A percentile compares a stretch with the other conserved stretches of the same genome.
Evolutionary conservation across 2,797 vertebrate genomes (phyloP).

Genomic region (Danio albolineatus): DNA sequence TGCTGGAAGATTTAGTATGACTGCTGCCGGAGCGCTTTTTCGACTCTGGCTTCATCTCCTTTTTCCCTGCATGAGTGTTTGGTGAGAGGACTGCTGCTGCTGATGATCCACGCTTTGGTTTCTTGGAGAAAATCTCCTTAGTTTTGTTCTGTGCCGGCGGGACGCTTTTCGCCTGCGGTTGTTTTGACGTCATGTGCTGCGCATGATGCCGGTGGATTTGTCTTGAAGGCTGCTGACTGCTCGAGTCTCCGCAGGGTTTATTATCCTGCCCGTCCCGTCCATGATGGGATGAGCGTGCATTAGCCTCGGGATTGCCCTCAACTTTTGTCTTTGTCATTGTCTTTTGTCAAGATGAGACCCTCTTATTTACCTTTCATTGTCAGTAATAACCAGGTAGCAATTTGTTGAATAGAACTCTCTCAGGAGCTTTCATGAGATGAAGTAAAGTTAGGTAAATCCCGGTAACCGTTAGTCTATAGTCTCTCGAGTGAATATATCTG

Average conservation of each 20-base stretch:
- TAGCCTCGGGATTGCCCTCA: constrained; percentile 34
- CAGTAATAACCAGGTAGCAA: not conserved
- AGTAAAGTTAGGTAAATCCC: constrained; percentile 19
- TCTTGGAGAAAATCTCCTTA: constrained; percentile 75
- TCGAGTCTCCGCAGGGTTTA: constrained; percentile 71
- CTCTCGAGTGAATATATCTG: not conserved
- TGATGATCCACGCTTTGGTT: constrained; percentile 65
- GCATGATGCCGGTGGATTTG: constrained; percentile 60
- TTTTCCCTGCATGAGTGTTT: constrained; percentile 55
- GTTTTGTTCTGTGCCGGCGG: constrained; percentile 73
- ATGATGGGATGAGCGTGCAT: constrained; percentile 29
- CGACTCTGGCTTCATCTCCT: constrained; percentile 71
- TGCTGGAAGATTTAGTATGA: constrained; percentile 63
- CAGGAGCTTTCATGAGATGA: not conserved
- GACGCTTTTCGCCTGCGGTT: constrained; percentile 76
- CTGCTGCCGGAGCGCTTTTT: constrained; percentile 69
- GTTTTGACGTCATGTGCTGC: constrained; percentile 67
- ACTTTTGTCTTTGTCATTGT: constrained; percentile 59
- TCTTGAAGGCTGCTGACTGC: constrained; percentile 61
- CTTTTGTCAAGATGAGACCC: not conserved
- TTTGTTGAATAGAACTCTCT: not conserved
- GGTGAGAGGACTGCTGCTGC: constrained; percentile 27
- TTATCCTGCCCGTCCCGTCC: constrained; percentile 24
- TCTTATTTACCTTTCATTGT: not conserved
- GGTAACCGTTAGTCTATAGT: not conserved